Conservation (phyloP, 2,113 vertebrate genomes). For the Ginglymostoma cirratum region DNA sequence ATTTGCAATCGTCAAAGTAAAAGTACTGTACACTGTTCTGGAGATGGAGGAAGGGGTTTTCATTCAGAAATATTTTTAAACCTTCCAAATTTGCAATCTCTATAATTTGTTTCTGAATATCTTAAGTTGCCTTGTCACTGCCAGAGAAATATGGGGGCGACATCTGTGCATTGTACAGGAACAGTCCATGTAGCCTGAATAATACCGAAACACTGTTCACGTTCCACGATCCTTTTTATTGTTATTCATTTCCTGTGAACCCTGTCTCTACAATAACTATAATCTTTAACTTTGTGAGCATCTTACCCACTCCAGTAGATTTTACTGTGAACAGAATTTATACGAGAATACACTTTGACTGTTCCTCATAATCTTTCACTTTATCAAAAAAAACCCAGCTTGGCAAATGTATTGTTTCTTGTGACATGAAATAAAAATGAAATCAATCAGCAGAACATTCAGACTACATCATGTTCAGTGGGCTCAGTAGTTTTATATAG, state of each 20-base stretch:
- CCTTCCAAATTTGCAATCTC: neutral
- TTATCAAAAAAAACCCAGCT: neutral
- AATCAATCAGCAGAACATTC: neutral
- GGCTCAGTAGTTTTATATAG: neutral
- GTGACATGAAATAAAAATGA: neutral
- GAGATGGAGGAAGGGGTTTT: neutral
- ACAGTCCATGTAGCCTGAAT: neutral
- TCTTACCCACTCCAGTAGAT: neutral
- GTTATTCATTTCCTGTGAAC: neutral
- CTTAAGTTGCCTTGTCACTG: neutral
- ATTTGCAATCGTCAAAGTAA: neutral
- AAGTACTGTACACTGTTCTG: neutral
- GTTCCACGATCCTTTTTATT: neutral
- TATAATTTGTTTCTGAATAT: neutral
- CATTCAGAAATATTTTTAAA: neutral
- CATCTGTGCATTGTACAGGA: neutral
- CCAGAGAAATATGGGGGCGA: neutral
- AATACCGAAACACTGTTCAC: neutral
- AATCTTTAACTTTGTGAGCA: neutral
- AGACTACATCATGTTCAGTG: neutral
- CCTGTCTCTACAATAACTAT: neutral
- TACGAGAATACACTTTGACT: neutral
- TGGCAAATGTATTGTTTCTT: neutral
- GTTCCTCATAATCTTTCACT: neutral
- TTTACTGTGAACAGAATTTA: neutral